Conservation (phyloP, 2,888 invertebrate genomes). For the Melanophora roralis region DNA sequence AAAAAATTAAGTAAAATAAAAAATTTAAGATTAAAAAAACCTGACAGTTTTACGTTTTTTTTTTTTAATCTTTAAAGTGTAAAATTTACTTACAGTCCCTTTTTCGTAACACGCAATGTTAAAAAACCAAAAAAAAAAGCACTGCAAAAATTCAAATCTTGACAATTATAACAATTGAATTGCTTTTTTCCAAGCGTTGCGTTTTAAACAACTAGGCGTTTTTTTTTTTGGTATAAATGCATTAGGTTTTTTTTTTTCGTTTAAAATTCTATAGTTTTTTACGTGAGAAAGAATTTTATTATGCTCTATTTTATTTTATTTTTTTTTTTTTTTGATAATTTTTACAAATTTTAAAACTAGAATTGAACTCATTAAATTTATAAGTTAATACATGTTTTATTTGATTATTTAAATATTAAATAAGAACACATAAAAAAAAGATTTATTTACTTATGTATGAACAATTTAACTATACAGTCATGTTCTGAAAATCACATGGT, state of each 20-base stretch:
- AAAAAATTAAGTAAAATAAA: slow-evolving; percentile 14
- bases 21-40: slow-evolving; percentile 41
- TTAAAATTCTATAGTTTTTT: slow-evolving; percentile 6
- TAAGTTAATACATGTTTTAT: slow-evolving; percentile 48
- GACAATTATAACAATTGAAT: no score
- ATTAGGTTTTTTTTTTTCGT: no score
- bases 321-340: slow-evolving; percentile 32
- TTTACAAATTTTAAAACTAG: slow-evolving; percentile 30
- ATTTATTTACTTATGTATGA: slow-evolving; percentile 17
- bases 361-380: slow-evolving; percentile 58
- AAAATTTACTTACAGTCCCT: no score
- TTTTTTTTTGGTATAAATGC: no score
- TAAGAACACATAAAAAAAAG: neutral
- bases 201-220: no score
- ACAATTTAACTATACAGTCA: slow-evolving; percentile 4
- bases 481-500: no score
- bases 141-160: no score
- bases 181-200: no score
- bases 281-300: neutral
- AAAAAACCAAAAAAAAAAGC: no score
- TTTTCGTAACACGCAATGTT: no score
- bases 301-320: neutral
- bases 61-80: no score
- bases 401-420: slow-evolving; percentile 24
- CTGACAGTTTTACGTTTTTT: no score